A percentile compares a stretch with the other conserved stretches of the same genome.
Evolutionary conservation across 2,797 vertebrate genomes (phyloP).

Genomic region (Trematomus bernacchii): DNA sequence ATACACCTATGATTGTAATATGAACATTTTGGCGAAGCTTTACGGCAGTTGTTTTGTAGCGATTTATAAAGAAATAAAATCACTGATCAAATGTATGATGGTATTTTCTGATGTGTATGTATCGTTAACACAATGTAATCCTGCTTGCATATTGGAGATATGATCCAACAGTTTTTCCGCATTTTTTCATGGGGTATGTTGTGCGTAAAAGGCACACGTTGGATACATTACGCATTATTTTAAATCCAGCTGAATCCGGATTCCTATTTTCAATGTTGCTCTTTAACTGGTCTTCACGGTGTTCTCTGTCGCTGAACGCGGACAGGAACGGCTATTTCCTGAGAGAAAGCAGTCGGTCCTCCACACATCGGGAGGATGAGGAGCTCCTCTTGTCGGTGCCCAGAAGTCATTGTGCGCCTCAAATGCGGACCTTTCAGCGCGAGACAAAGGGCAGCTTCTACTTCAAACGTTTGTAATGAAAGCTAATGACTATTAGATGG

Average conservation of each 20-base stretch:
- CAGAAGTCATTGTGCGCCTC: slow-evolving; percentile 88
- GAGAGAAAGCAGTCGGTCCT: slow-evolving; percentile 67
- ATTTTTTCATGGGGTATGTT: not conserved
- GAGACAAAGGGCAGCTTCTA: slow-evolving; percentile 86
- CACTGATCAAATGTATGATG: accelerated
- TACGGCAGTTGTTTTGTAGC: not conserved
- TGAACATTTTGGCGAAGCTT: not conserved
- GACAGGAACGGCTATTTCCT: slow-evolving; percentile 85
- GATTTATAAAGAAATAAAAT: not conserved
- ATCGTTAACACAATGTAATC: not conserved
- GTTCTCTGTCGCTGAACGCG: slow-evolving; percentile 38
- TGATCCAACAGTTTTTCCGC: not conserved
- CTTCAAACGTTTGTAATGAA: slow-evolving; percentile 95
- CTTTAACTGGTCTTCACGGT: slow-evolving; percentile 17
- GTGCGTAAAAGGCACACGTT: slow-evolving; percentile 36
- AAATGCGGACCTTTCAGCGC: slow-evolving; percentile 81
- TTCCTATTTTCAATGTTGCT: not conserved
- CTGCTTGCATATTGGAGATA: not conserved
- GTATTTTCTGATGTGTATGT: not conserved
- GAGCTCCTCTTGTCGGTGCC: slow-evolving; percentile 56
- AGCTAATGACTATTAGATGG: slow-evolving; percentile 95
- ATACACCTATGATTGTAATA: accelerated
- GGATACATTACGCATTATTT: not conserved
- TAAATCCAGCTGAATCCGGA: too few relatives aligned
- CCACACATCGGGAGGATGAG: slow-evolving; percentile 82